Base-by-base conservation (phyloP, 2,113 vertebrate species). In the Trinectes maculatus region DNA sequence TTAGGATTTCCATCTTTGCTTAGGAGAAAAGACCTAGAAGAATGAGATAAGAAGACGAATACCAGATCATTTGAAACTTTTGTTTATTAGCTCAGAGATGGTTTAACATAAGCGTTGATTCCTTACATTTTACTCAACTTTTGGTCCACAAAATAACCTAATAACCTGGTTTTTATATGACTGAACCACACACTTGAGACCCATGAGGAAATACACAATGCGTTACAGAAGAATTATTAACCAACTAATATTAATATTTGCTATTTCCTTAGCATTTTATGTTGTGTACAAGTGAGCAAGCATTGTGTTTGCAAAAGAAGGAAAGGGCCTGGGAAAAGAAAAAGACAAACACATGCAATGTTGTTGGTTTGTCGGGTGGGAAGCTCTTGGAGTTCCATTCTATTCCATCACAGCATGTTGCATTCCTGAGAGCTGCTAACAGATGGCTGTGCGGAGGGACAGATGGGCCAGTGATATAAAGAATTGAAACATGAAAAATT, bases 1-100 rank as follows among this genome's bases (percentile, higher is more conserved):
- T 99, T 99, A 57, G 98, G 98, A 91, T 99, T 99, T 44, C 98
- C 98, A 69, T 99, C 97, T 92, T 97, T 95, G 81, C 90, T 94
- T 66, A 94, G 92, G 46, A 99, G 95, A 87, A 99, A 99, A 69
- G 93, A 95, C 91, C 98, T 99, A 52, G 16, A 51, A 36, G 22
- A 52, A 43, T 1, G 21, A 60, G 25, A 31, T 3, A 48, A 28
- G 18, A 16, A 54, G 3, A 64, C 24, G 19, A 62, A 29, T 5
- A 39, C 44, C 12, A 22, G 11, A 26, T 28, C 1, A 63, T 49
- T 59, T 52, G 0, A 47, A 37, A 10, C 2, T 0, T 36, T 34
- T 49, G 29, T 9, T 59, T 15, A 28, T 1, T 36, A 9, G 7
- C 51, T 6, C 2, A 34, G 8, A 73, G 16, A 42, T 33, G 29